Evolutionary conservation across 2,797 vertebrate genomes (phyloP).

Genomic region (Danio jaintianensis): DNA sequence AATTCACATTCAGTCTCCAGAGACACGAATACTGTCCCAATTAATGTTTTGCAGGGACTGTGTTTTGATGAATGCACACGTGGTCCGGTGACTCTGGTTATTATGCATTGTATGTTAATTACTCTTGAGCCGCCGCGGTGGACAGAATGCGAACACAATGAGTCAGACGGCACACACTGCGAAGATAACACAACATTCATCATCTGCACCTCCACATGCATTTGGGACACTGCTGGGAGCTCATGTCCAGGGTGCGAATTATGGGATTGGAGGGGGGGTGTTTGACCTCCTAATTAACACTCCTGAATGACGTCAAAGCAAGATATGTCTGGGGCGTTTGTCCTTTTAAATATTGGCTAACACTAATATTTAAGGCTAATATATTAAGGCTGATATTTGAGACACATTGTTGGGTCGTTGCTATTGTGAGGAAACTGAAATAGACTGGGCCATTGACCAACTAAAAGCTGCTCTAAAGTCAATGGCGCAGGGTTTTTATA

Average conservation of each 20-base stretch:
- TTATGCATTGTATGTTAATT: constrained; percentile 47
- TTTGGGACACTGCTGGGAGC: neutral
- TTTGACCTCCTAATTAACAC: too few species aligned
- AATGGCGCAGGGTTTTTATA: too few species aligned
- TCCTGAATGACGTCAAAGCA: too few species aligned
- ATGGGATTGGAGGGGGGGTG: too few species aligned
- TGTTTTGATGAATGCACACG: neutral
- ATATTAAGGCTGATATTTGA: too few species aligned
- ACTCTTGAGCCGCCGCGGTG: neutral
- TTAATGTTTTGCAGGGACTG: neutral
- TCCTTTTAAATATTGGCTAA: too few species aligned
- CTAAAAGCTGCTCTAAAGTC: too few species aligned
- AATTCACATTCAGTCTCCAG: neutral
- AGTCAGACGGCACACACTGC: constrained; percentile 19
- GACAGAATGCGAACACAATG: neutral
- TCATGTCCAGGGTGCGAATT: neutral
- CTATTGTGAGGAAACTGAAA: too few species aligned
- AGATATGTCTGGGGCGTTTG: too few species aligned
- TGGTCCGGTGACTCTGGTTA: neutral
- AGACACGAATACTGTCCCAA: neutral
- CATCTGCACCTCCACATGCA: neutral
- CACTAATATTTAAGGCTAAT: too few species aligned
- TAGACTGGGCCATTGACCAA: too few species aligned
- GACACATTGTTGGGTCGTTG: too few species aligned
- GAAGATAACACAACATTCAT: constrained; percentile 23